These are phyloP conservation scores for Dascillus cervinus DNA, from an alignment of 2,888 invertebrate genomes.

Conservation along the genomic window DNA sequence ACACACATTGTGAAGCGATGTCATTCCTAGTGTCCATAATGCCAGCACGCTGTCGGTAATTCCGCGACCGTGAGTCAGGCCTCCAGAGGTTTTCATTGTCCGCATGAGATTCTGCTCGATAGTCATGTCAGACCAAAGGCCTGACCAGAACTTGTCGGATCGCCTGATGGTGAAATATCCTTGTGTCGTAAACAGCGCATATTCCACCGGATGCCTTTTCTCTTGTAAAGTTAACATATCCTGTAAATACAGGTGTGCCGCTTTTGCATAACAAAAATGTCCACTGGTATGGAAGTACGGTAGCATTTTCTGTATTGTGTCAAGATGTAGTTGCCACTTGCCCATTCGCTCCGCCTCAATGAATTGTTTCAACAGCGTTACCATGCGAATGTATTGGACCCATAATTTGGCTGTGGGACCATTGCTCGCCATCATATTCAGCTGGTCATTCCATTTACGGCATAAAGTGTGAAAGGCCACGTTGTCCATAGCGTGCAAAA, in stretches of 20 bases:
- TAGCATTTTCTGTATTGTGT: conserved; percentile 25
- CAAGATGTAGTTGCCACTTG: conserved; percentile 27
- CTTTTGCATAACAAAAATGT: conserved; percentile 34
- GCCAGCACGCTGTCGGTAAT: conserved; percentile 19
- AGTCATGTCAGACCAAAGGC: conserved; percentile 25
- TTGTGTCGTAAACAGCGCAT: conserved; percentile 5
- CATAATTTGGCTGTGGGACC: conserved; percentile 23
- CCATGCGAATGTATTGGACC: conserved; percentile 26
- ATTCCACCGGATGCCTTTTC: conserved; percentile 21
- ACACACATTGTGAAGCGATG: conserved; percentile 16
- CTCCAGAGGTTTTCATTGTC: conserved; percentile 25
- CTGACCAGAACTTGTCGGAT: conserved; percentile 20
- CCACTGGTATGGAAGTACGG: conserved; percentile 34
- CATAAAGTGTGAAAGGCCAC: conserved; percentile 9
- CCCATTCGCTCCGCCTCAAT: conserved; percentile 28
- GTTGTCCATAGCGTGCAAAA: conserved; percentile 11
- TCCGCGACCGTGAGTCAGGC: conserved; percentile 23
- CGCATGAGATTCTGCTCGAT: conserved; percentile 31
- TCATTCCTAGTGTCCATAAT: conserved; percentile 19
- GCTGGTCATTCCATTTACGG: conserved; percentile 48
- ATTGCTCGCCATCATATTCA: conserved; percentile 32
- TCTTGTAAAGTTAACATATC: conserved; percentile 28
- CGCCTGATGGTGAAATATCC: conserved; percentile 11
- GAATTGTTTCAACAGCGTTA: conserved; percentile 25
- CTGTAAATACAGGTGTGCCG: conserved; percentile 33